Percentiles rank a stretch among this genome's conserved stretches.
Conservation (phyloP, 2,888 invertebrate species). For the Amitus sp. region DNA sequence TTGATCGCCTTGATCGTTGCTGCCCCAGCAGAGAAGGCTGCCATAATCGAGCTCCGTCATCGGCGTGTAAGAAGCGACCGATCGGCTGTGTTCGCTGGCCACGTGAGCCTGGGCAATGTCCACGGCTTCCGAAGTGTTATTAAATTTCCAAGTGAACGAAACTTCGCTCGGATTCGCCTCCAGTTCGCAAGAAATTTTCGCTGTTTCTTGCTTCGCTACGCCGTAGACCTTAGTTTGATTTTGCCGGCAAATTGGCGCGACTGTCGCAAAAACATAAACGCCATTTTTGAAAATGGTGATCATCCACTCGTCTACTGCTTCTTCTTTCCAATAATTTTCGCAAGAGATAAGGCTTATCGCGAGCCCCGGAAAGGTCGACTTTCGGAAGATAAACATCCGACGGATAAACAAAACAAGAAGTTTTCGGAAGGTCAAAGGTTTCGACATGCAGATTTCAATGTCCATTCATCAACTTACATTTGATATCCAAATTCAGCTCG, state of each 20-base stretch:
- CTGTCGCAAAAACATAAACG: constrained; percentile 62
- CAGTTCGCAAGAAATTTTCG: constrained; percentile 76
- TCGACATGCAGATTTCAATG: constrained; percentile 14
- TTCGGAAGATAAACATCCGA: too few species aligned
- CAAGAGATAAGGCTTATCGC: neutral
- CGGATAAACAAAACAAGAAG: too few species aligned
- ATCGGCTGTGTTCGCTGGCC: constrained; percentile 72
- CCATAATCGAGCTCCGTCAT: constrained; percentile 80
- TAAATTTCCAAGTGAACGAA: constrained; percentile 80
- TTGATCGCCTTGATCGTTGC: constrained; percentile 78
- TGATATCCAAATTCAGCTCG: constrained; percentile 82
- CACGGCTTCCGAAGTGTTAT: constrained; percentile 76
- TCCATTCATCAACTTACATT: constrained; percentile 75
- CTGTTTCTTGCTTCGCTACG: constrained; percentile 77
- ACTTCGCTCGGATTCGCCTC: constrained; percentile 81
- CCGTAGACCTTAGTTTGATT: constrained; percentile 77
- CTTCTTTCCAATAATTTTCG: too few species aligned
- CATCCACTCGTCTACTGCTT: too few species aligned
- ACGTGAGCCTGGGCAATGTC: constrained; percentile 75
- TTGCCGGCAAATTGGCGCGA: constrained; percentile 77
- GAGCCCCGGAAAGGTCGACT: too few species aligned
- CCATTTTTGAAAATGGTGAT: constrained; percentile 17
- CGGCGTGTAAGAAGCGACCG: constrained; percentile 77
- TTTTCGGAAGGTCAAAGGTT: too few species aligned
- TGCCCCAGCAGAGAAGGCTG: constrained; percentile 78